phyloP scores from a whole-genome alignment of 2,113 vertebrate genomes.

The Ctenomys sociabilis region DNA sequence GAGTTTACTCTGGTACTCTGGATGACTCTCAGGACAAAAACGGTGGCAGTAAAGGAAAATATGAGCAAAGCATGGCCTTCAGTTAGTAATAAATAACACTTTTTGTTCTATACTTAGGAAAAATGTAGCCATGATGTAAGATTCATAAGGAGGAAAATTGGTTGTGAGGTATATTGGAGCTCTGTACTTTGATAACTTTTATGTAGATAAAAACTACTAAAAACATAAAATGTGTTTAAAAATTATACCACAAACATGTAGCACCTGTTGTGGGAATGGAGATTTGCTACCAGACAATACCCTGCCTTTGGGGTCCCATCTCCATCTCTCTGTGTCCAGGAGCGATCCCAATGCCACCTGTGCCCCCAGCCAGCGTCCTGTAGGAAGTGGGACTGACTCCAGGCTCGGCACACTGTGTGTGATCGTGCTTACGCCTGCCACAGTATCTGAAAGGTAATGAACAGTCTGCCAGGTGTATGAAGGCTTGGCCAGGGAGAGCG shows the following conservation, averaged over 20 bases:
- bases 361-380: neutral
- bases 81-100: neutral
- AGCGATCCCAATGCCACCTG: neutral
- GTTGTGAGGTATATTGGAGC: neutral
- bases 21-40: neutral
- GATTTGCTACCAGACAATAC: neutral
- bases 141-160: neutral
- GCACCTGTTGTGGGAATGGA: neutral
- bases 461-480: neutral
- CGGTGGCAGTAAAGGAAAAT: neutral
- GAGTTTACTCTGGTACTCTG: neutral
- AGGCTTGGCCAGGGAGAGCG: neutral
- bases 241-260: neutral
- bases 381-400: neutral
- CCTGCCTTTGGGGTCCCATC: neutral
- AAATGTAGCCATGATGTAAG: neutral
- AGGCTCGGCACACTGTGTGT: neutral
- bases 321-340: neutral
- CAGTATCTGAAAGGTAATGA: neutral
- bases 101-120: neutral
- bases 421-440: neutral
- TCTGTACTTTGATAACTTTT: neutral
- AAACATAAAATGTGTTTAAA: neutral
- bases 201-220: neutral
- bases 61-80: neutral